Evolutionary conservation across 2,113 vertebrate genomes (phyloP), one percentile per base, ranked within the genome.

Genomic region (Podarcis muralis): DNA sequence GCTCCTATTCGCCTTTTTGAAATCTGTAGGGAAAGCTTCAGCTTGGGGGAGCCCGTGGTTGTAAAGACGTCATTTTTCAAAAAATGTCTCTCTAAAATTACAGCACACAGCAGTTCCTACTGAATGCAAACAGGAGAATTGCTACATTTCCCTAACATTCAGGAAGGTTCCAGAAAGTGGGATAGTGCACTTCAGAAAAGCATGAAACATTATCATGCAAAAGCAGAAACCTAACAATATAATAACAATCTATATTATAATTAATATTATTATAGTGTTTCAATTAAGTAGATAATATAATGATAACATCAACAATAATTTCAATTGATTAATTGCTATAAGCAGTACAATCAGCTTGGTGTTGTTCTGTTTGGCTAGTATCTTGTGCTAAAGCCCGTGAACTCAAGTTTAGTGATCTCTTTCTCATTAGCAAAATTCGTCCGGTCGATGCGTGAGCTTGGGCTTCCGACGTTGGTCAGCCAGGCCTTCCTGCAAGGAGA

Each of bases 381-480:
- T 91, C 96, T 97, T 62, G 98, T 98, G 91, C 91, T 97, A 94
- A 99, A 99, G 83, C 97, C 97, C 0, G 96, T 97, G 89, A 98
- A 96, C 87, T 99, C 98, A 94, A 99, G 93, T 92, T 97, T 96
- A 35, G 97, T 89, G 94, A 98, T 98, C 81, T 96, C 95, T 94
- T 97, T 98, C 68, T 99, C 97, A 0, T 98, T 97, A 84, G 97
- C 97, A 96, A 98, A 98, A 57, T 95, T 90, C 0, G 98, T 95
- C 57, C 96, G 97, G 85, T 98, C 96, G 1, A 99, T 98, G 30
- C 97, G 97, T 91, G 98, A 98, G 93, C 98, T 98, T 1, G 98
- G 98, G 91, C 98, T 98, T 87, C 98, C 98, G 8, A 98, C 94
- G 6, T 93, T 98, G 93, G 95, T 97, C 91, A 99, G 96, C 98